These are phyloP conservation scores for Eupithecia insigniata DNA, from an alignment of 2,888 invertebrate genomes.

Conservation along the genomic window DNA sequence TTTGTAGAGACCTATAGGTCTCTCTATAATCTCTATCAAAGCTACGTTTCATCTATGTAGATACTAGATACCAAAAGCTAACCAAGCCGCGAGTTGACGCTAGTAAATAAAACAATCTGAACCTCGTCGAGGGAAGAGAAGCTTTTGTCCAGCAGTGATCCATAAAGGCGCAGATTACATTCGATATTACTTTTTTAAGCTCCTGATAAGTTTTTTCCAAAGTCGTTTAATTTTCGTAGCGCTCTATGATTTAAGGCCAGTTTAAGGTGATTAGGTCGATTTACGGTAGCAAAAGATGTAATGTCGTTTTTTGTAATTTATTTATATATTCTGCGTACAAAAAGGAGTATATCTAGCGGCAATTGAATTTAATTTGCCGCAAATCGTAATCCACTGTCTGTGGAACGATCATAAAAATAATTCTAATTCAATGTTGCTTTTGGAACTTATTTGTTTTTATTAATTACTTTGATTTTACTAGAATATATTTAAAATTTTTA, in stretches of 20 bases:
- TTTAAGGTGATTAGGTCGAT: background rate
- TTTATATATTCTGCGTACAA: background rate
- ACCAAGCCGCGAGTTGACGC: too few relatives aligned
- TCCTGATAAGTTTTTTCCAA: background rate
- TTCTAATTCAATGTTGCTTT: too few relatives aligned
- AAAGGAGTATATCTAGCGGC: background rate
- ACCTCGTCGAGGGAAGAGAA: too few relatives aligned
- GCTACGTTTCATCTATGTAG: too few relatives aligned
- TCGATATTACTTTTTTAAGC: background rate
- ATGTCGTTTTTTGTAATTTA: background rate
- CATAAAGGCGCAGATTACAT: background rate
- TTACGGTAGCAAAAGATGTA: background rate
- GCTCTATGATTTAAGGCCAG: constrained; percentile 4
- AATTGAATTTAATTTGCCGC: background rate
- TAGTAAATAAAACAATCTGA: background rate
- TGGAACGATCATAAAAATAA: too few relatives aligned
- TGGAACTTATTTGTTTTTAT: too few relatives aligned
- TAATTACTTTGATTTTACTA: too few relatives aligned
- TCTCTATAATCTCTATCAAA: too few relatives aligned
- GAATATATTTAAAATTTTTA: too few relatives aligned
- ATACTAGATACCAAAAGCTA: too few relatives aligned
- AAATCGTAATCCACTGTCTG: background rate
- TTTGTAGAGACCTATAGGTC: too few relatives aligned
- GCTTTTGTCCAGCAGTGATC: background rate
- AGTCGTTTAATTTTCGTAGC: background rate